Evolutionary conservation across 2,113 vertebrate species (phyloP).

Genomic region (Phocoena phocoena): DNA sequence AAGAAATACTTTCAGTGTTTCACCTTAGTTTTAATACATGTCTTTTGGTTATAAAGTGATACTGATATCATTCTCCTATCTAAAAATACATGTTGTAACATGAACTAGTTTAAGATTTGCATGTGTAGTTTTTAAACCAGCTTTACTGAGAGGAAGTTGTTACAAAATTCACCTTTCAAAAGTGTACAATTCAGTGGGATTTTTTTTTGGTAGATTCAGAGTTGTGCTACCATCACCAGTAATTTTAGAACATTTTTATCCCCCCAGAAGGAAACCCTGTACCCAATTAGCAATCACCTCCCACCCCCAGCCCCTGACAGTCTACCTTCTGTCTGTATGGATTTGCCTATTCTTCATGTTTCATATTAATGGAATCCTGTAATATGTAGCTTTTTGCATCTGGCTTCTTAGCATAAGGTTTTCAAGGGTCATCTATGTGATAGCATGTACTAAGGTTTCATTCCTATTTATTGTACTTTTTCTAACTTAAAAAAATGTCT

Average conservation of each 20-base stretch:
- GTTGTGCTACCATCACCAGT: neutral
- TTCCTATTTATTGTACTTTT: neutral
- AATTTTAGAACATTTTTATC: conserved; percentile 50
- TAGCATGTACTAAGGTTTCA: neutral
- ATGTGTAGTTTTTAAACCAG: conserved; percentile 8
- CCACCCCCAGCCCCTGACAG: neutral
- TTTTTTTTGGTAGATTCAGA: conserved; percentile 28
- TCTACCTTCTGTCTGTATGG: neutral
- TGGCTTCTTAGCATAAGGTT: conserved; percentile 12
- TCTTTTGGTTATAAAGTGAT: conserved; percentile 12
- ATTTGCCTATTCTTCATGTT: neutral
- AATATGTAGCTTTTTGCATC: neutral
- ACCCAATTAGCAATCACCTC: neutral
- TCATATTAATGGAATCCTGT: neutral
- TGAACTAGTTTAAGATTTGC: neutral
- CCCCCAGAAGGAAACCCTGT: neutral
- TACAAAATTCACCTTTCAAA: neutral
- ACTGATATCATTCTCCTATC: neutral
- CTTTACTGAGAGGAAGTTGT: neutral
- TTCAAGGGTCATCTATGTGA: conserved; percentile 19
- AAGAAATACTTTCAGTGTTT: conserved; percentile 15
- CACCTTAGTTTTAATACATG: neutral
- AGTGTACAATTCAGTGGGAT: neutral
- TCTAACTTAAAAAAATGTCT: neutral
- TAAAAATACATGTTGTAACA: neutral